Evolutionary conservation across 2,113 vertebrate species (phyloP).

Genomic region (Apus apus): DNA sequence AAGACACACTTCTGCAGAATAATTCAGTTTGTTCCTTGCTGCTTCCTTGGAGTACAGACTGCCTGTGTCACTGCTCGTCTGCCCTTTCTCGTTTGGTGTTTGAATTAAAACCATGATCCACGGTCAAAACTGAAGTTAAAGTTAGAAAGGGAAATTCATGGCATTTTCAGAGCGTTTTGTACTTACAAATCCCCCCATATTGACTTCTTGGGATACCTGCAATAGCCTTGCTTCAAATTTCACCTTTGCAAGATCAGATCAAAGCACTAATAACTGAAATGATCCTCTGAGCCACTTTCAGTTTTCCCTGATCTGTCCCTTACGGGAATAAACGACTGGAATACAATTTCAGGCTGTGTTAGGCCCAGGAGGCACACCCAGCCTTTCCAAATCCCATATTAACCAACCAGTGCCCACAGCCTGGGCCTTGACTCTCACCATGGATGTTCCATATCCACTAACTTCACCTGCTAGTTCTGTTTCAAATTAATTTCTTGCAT

Average conservation of each 20-base stretch:
- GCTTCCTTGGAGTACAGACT: background rate
- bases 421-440: background rate
- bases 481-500: background rate
- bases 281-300: background rate
- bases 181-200: background rate
- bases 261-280: background rate
- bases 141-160: background rate
- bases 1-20: background rate
- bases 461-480: background rate
- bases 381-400: background rate
- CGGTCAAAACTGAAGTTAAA: background rate
- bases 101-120: background rate
- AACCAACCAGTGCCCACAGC: background rate
- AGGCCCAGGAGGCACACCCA: background rate
- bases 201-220: background rate
- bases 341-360: background rate
- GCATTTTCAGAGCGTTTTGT: background rate
- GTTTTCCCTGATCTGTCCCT: background rate
- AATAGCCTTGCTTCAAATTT: background rate
- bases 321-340: fast-evolving
- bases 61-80: background rate
- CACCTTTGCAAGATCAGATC: background rate
- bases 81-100: background rate
- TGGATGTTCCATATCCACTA: fast-evolving
- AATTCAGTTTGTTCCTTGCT: background rate